Percentiles rank a stretch among this genome's conserved stretches.
phyloP scores from a whole-genome alignment of 2,797 vertebrate species.

The Cyprinodon diabolis region DNA sequence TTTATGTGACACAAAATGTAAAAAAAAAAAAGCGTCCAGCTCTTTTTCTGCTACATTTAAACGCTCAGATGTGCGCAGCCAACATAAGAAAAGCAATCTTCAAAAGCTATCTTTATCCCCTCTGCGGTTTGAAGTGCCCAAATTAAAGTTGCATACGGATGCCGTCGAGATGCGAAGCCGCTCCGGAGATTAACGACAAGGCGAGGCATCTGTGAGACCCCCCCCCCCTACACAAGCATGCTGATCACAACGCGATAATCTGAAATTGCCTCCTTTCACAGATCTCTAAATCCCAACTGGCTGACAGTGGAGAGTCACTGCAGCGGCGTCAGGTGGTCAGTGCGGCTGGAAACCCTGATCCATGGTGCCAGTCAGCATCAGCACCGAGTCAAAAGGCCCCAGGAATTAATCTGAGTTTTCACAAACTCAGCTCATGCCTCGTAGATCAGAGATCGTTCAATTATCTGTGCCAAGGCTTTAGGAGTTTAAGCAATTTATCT shows the following conservation, averaged over 20 bases:
- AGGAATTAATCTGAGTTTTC: conserved; percentile 9
- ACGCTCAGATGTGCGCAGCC: conserved; percentile 41
- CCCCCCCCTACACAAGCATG: conserved; percentile 38
- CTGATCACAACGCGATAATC: conserved; percentile 69
- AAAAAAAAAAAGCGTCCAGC: conserved; percentile 48
- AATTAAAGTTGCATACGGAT: conserved; percentile 71
- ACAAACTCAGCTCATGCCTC: conserved; percentile 1
- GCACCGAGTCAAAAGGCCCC: neutral
- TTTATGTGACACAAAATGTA: conserved; percentile 4
- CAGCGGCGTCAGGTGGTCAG: conserved; percentile 29
- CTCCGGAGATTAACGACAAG: conserved; percentile 66
- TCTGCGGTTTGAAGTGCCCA: conserved; percentile 57
- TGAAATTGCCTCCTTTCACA: conserved; percentile 73
- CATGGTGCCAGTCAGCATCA: conserved; percentile 61
- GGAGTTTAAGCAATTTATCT: neutral
- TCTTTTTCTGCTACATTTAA: conserved; percentile 51
- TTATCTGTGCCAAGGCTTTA: neutral
- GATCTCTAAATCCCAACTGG: conserved; percentile 50
- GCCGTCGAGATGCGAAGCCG: conserved; percentile 61
- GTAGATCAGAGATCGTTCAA: neutral
- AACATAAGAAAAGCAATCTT: conserved; percentile 70
- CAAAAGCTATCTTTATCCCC: conserved; percentile 72
- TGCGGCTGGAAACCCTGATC: conserved; percentile 29
- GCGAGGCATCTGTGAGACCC: conserved; percentile 52
- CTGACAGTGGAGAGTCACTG: conserved; percentile 18